phyloP scores from a whole-genome alignment of 2,113 vertebrate genomes.

The Zosterops hypoxanthus region DNA sequence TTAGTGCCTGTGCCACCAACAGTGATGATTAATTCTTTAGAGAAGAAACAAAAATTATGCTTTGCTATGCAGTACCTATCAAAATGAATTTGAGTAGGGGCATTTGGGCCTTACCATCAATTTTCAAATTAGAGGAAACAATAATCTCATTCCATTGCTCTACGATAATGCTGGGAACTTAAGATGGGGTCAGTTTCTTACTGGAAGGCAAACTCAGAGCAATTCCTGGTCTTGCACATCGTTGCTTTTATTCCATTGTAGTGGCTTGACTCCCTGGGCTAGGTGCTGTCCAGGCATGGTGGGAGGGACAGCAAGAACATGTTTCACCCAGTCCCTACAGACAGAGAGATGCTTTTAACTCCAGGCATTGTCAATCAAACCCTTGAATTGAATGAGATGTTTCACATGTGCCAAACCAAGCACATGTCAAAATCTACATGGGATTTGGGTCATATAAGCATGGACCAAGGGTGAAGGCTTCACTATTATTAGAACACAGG shows the following conservation, averaged over 20 bases:
- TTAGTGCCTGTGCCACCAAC: conserved; percentile 75
- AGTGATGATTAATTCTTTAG: conserved; percentile 51
- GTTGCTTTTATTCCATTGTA: neutral
- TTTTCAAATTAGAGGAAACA: conserved; percentile 45
- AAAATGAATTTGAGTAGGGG: conserved; percentile 8
- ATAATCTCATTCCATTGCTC: conserved; percentile 57
- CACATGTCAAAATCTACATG: neutral
- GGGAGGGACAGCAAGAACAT: neutral
- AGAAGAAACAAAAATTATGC: conserved; percentile 5
- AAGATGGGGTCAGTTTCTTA: conserved; percentile 39
- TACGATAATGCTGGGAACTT: conserved; percentile 55
- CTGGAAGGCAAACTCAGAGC: conserved; percentile 12
- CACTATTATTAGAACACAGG: neutral
- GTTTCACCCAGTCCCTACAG: neutral
- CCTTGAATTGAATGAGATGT: neutral
- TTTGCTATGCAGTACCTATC: conserved; percentile 44
- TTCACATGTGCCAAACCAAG: neutral
- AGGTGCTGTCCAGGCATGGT: neutral
- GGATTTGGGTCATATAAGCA: neutral
- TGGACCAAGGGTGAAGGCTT: neutral
- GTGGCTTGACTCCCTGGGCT: neutral
- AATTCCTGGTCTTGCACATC: neutral
- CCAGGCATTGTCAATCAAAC: neutral
- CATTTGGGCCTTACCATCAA: neutral
- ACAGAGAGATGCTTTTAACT: neutral